Evolutionary conservation across 2,113 vertebrate genomes (phyloP).

Genomic region (Aleadryas rufinucha): DNA sequence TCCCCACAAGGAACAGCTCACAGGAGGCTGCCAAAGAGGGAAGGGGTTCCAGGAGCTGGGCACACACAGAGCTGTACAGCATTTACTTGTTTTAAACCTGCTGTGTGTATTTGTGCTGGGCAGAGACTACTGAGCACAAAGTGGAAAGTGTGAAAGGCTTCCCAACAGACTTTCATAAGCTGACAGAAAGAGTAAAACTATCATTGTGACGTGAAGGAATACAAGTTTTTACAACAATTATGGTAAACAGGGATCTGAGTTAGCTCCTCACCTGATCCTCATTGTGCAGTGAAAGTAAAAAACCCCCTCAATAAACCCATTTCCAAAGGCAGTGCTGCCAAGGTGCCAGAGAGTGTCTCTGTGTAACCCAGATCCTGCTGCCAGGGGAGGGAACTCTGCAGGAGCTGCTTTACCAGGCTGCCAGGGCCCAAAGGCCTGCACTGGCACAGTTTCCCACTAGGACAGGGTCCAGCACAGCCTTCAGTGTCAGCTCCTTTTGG

Average conservation of each 20-base stretch:
- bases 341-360: neutral
- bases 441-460: neutral
- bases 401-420: neutral
- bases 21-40: neutral
- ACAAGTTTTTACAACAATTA: neutral
- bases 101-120: neutral
- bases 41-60: too few species aligned
- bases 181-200: neutral
- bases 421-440: neutral
- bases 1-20: rapidly evolving
- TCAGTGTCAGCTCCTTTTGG: neutral
- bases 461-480: neutral
- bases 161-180: neutral
- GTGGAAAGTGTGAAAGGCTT: neutral
- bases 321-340: neutral
- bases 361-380: neutral
- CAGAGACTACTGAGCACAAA: neutral
- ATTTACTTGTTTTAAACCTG: neutral
- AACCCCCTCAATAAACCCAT: neutral
- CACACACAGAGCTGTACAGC: neutral
- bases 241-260: neutral
- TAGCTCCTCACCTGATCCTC: neutral
- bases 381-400: slow-evolving; percentile 1
- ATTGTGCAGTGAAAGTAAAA: neutral
- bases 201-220: neutral